phyloP scores from a whole-genome alignment of 2,113 vertebrate species.

The Orthonyx spaldingii region DNA sequence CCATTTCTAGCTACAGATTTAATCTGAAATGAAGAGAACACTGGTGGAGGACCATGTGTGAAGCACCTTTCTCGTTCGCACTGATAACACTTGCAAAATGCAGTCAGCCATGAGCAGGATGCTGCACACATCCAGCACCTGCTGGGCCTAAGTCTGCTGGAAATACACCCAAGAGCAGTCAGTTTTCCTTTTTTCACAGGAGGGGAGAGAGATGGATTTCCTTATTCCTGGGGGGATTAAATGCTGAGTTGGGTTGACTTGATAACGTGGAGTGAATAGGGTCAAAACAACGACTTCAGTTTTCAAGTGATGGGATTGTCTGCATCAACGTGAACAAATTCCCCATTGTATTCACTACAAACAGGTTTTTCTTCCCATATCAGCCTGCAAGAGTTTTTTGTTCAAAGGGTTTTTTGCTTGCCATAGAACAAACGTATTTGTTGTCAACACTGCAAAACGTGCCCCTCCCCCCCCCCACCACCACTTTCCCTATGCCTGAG shows the following conservation, averaged over 20 bases:
- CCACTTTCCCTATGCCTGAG: not conserved
- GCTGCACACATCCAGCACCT: not conserved
- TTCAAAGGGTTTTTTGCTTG: not conserved
- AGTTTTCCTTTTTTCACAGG: not conserved
- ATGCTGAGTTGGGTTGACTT: not conserved
- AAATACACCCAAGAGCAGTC: not conserved
- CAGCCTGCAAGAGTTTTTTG: not conserved
- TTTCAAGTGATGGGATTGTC: constrained; percentile 32
- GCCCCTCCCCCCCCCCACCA: no score
- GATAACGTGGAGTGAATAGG: not conserved
- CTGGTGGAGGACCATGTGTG: not conserved
- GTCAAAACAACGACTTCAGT: not conserved
- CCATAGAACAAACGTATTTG: constrained; percentile 14
- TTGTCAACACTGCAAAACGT: not conserved
- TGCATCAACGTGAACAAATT: not conserved
- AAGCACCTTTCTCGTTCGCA: rapidly evolving
- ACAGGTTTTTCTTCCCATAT: constrained; percentile 11
- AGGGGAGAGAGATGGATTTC: not conserved
- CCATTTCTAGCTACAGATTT: not conserved
- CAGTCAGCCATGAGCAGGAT: rapidly evolving
- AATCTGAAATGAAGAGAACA: not conserved
- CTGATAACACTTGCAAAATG: not conserved
- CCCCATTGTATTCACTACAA: constrained; percentile 14
- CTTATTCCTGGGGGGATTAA: not conserved
- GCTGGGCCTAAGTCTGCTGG: not conserved